These are phyloP conservation scores for Magallana ariakensis DNA, from an alignment of 1,140 invertebrate species.

Conservation along the genomic window DNA sequence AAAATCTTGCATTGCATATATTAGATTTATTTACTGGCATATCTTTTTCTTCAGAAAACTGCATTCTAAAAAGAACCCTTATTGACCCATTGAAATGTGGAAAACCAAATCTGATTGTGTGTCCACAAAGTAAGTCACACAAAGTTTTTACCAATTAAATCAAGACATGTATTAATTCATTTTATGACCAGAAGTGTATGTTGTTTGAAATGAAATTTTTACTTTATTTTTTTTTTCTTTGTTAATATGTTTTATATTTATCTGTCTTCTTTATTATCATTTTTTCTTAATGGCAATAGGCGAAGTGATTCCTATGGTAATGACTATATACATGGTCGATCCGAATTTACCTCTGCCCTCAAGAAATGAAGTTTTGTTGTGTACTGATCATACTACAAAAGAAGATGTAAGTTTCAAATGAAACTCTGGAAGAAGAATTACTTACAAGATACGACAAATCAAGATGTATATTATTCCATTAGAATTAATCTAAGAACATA, in stretches of 20 bases:
- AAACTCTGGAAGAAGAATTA: neutral
- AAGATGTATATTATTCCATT: too few relatives aligned
- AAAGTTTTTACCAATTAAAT: neutral
- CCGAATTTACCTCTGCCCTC: neutral
- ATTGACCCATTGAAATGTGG: constrained; percentile 27
- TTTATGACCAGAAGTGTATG: too few relatives aligned
- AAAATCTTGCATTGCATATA: too few relatives aligned
- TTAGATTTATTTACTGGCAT: neutral
- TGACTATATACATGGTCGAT: neutral
- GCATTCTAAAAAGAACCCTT: neutral
- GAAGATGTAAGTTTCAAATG: neutral
- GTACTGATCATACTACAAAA: constrained; percentile 44
- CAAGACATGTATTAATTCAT: too few relatives aligned
- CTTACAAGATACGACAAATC: too few relatives aligned
- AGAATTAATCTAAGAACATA: too few relatives aligned
- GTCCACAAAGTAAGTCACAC: constrained; percentile 29
- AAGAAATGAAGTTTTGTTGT: constrained; percentile 50
- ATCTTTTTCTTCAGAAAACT: neutral
- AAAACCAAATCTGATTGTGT: constrained; percentile 42
- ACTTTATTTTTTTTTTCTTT: too few relatives aligned
- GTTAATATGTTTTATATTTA: too few relatives aligned
- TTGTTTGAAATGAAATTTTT: too few relatives aligned
- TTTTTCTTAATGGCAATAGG: neutral
- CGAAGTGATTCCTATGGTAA: neutral
- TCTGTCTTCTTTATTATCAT: too few relatives aligned